A percentile compares a stretch with the other conserved stretches of the same genome.
Evolutionary conservation across 2,113 vertebrate genomes (phyloP).

Genomic region (Actinemys pallida): DNA sequence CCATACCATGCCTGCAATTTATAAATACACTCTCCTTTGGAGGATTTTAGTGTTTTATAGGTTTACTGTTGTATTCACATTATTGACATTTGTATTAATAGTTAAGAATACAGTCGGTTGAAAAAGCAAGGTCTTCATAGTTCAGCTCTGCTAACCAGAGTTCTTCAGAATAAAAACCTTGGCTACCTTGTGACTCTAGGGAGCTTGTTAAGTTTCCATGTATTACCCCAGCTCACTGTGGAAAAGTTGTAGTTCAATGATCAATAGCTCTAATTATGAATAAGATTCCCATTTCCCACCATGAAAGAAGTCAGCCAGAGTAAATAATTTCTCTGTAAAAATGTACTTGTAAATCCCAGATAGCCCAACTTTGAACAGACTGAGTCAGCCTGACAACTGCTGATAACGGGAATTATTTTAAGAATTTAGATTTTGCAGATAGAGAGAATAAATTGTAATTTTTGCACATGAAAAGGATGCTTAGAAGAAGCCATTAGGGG

Average conservation of each 20-base stretch:
- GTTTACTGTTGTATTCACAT: background rate
- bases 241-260: conserved; percentile 27
- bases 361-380: conserved; percentile 7
- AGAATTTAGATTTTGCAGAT: conserved; percentile 11
- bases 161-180: background rate
- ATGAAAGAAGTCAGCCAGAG: background rate
- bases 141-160: background rate
- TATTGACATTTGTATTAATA: background rate
- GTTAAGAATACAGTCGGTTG: background rate
- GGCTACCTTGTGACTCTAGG: background rate
- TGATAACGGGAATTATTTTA: background rate
- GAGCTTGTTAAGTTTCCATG: conserved; percentile 16
- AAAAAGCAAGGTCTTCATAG: background rate
- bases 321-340: conserved; percentile 11
- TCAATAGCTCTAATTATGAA: conserved; percentile 33
- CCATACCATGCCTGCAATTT: background rate
- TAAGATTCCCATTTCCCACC: conserved; percentile 22
- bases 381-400: conserved; percentile 35
- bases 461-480: background rate
- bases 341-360: background rate
- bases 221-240: background rate
- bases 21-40: background rate
- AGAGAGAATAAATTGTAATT: background rate
- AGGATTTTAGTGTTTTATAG: background rate
- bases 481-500: background rate